Evolutionary conservation across 2,888 invertebrate species (phyloP), one percentile per base, ranked within the genome.

Genomic region (Ophioninae sp.): DNA sequence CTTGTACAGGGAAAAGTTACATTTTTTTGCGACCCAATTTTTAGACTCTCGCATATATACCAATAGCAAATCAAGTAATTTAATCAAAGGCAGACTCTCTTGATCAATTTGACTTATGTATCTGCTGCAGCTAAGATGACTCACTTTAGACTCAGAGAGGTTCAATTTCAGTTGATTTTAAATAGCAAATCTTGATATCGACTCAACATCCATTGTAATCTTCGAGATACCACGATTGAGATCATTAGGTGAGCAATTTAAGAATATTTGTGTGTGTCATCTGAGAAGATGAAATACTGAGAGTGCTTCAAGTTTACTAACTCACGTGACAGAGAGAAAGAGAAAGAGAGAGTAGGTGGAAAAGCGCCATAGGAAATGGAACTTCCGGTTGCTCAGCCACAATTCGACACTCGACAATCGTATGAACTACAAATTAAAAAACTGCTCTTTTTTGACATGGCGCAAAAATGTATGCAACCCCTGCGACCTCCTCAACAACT

Each of bases 161-260:
- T 83, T 80, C 0, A 77, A 41, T 0, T 57, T 21, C 0, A 83
- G 80, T 7, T 20, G 39, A 13, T 72, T 6, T 0, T 8, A 8
- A 44, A 44, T 13, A 0, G 8, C 8, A 44, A 44, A 44, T 10
- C 2, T 44, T 44, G 44, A 44, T 10, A 44, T 44, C 8, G 8
- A 10, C 13, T 44, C 8, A 44, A 44, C 13, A 7, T 44, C 44
- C 8, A 10, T 13, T 0, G 44, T 44, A 6, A 44, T 44, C 13
- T 39, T 44, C 10, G 44, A 8, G 8, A 7, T 44, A 8, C 13
- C 8, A 44, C 13, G 44, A 6, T 44, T 8, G 8, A 44, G 44
- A 8, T 44, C 10, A 6, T 8, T 44, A 13, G 44, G 44, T 13
- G 8, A 8, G 13, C 44, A 2, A 44, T 2, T 44, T 8, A 44